Evolutionary conservation across 2,888 invertebrate genomes (phyloP), one percentile per base, ranked within the genome.

Genomic region (Muschampia plurimacula): DNA sequence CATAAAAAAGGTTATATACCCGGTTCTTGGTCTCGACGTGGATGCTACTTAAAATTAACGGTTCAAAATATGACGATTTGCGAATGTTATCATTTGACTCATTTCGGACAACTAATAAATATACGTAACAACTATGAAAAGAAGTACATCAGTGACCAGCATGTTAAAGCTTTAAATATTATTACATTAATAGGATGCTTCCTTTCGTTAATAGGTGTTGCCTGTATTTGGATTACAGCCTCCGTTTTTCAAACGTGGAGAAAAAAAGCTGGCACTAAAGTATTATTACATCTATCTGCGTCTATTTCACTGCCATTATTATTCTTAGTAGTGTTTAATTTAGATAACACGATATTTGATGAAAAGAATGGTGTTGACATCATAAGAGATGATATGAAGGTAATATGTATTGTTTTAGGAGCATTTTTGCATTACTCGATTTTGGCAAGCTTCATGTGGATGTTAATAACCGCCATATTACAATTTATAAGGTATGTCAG

Each of bases 401-500:
- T 77, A 32, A 74, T 89, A 52, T 97, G 97, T 80, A 92, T 96
- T 59, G 78, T 90, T n/a, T 87, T 96, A 13, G 96, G 96, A 4
- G 95, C 95, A 8, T 78, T 95, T 6, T 84, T 97, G 55, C 97
- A 97, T 80, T 97, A 96, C 84, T 95, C 96, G 28, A 95, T 97
- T 49, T 86, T 97, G 63, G 95, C 96, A 2, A 95, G 96, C 75
- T 97, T 97, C 80, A 95, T 95, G 80, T 97, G 97, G 97, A 97
- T 97, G 96, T 85, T 96, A 32, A 95, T 97, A 71, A 96, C 96
- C 71, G 96, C 96, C 1, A 87, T 95, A 66, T 87, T 96, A 72
- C 96, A 96, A 84, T 97, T 96, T 83, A 94, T 96, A 71, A 93
- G 96, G 66, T 96, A 96, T 79, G 97, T 97, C 0, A 95, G 95